Percentiles rank a stretch among this genome's conserved stretches.
Conservation (phyloP, 2,888 invertebrate species). For the Drosophila suboccidentalis region DNA sequence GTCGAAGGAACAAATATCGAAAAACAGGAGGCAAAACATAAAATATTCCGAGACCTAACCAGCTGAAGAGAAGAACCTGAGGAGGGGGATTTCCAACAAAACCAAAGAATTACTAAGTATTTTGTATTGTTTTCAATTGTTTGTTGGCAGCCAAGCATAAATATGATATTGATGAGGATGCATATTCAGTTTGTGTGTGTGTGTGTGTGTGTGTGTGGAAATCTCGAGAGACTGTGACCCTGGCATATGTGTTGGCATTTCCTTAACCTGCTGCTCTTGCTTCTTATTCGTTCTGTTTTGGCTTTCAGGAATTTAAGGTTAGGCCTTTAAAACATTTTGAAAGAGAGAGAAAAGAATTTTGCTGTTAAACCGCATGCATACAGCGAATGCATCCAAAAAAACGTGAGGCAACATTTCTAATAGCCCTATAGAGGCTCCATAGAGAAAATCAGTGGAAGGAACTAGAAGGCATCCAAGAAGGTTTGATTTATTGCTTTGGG, state of each 20-base stretch:
- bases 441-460: slow-evolving; percentile 12
- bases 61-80: no score
- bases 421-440: slow-evolving; percentile 31
- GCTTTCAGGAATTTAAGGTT: slow-evolving; percentile 39
- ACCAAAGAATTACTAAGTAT: slow-evolving; percentile 77
- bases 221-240: slow-evolving; percentile 28
- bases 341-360: slow-evolving; percentile 37
- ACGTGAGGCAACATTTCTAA: slow-evolving; percentile 58
- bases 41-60: slow-evolving; percentile 53
- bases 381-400: slow-evolving; percentile 54
- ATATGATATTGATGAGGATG: slow-evolving; percentile 75
- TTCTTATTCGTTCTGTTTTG: neutral
- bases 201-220: neutral
- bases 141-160: slow-evolving; percentile 81
- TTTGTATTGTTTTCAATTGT: slow-evolving; percentile 81
- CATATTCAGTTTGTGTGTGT: slow-evolving; percentile 19
- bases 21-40: slow-evolving; percentile 42
- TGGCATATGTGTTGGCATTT: slow-evolving; percentile 20
- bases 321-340: slow-evolving; percentile 11
- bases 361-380: slow-evolving; percentile 39
- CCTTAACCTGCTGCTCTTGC: neutral
- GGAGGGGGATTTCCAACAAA: slow-evolving; percentile 38
- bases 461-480: slow-evolving; percentile 35
- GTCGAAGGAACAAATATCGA: slow-evolving; percentile 56
- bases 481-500: slow-evolving; percentile 62